phyloP scores from a whole-genome alignment of 35 echinoderm and acorn worm species.

The Antedon bifida region DNA sequence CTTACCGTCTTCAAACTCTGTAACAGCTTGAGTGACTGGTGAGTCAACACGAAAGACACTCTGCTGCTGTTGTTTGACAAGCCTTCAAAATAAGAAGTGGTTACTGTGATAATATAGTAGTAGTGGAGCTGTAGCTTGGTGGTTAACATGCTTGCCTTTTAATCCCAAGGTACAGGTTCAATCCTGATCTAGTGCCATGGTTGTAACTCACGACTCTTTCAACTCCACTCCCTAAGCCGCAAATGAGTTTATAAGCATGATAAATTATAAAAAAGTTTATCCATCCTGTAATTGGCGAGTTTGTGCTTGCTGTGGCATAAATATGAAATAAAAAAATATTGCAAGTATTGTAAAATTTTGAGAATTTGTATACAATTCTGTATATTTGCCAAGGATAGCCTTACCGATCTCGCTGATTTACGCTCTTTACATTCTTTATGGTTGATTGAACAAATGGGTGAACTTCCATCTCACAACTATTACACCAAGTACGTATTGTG shows the following conservation, averaged over 20 bases:
- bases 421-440: constrained; percentile 19
- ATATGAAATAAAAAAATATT: too few relatives aligned
- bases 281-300: too few relatives aligned
- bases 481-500: constrained; percentile 63
- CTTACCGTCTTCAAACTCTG: constrained; percentile 49
- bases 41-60: constrained; percentile 9
- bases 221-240: too few relatives aligned
- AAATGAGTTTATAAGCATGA: too few relatives aligned
- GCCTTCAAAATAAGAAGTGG: constrained; percentile 1
- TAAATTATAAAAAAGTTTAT: too few relatives aligned
- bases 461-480: constrained; percentile 61
- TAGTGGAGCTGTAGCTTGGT: too few relatives aligned
- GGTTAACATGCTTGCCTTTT: background rate
- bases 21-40: constrained; percentile 47
- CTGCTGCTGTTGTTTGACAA: background rate
- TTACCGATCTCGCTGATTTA: constrained; percentile 14
- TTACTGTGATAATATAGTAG: background rate
- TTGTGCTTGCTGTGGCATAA: too few relatives aligned
- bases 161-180: background rate
- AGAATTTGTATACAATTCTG: too few relatives aligned
- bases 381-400: too few relatives aligned
- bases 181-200: background rate
- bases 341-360: too few relatives aligned
- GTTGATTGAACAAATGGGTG: constrained; percentile 19
- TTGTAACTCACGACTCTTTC: too few relatives aligned